A percentile compares a stretch with the other conserved stretches of the same genome.
These are phyloP conservation scores for Ceratothoa steindachneri DNA, from an alignment of 2,888 invertebrate species.

Conservation along the genomic window DNA sequence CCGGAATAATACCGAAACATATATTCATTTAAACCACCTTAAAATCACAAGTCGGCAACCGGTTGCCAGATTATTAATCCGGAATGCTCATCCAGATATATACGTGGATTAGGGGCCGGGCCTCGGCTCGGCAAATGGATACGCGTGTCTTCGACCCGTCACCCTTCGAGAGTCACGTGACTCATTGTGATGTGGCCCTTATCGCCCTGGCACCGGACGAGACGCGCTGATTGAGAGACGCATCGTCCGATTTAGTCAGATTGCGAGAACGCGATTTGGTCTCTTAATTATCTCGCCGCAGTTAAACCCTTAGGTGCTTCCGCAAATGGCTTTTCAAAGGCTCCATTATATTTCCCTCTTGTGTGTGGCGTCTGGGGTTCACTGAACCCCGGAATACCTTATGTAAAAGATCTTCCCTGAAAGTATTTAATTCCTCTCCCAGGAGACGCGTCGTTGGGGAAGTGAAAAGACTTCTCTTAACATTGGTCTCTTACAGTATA, in stretches of 20 bases:
- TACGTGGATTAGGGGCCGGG: constrained; percentile 6
- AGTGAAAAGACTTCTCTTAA: too few relatives aligned
- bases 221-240: not conserved
- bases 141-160: not conserved
- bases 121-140: not conserved
- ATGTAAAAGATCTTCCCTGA: too few relatives aligned
- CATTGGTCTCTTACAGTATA: too few relatives aligned
- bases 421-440: too few relatives aligned
- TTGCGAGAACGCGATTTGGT: not conserved
- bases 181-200: not conserved
- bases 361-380: too few relatives aligned
- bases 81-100: constrained; percentile 2
- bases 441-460: too few relatives aligned
- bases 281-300: not conserved
- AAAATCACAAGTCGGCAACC: constrained; percentile 1
- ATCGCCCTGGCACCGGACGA: constrained; percentile 2
- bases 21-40: constrained; percentile 15
- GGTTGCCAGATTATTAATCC: constrained; percentile 4
- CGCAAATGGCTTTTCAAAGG: too few relatives aligned
- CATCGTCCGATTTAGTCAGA: too few relatives aligned
- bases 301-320: too few relatives aligned
- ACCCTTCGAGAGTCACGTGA: constrained; percentile 6
- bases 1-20: constrained; percentile 12
- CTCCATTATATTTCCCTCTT: too few relatives aligned
- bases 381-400: too few relatives aligned